A percentile compares a stretch with the other conserved stretches of the same genome.
These are phyloP conservation scores for Cryptocheilus praepositus DNA, from an alignment of 2,888 invertebrate species.

Conservation along the genomic window DNA sequence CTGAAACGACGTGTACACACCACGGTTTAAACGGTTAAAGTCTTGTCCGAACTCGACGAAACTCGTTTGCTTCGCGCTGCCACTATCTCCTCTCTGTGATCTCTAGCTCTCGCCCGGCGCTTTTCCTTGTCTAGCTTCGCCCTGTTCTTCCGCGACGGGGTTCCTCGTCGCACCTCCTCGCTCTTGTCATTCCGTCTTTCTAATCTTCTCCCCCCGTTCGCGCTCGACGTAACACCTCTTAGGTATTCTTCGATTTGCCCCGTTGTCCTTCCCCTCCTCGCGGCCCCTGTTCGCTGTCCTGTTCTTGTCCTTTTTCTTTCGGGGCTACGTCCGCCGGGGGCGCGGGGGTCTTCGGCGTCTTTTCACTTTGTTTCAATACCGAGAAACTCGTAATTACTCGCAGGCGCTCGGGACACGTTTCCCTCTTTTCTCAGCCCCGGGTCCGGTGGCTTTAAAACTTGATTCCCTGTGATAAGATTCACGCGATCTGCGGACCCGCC, in stretches of 20 bases:
- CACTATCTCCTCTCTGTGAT: constrained; percentile 44
- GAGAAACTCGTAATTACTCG: too few species aligned
- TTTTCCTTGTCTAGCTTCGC: constrained; percentile 21
- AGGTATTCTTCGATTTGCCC: too few species aligned
- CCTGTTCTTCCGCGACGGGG: background rate
- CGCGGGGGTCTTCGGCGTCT: constrained; percentile 2
- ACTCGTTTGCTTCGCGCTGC: constrained; percentile 50
- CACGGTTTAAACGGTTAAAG: constrained; percentile 48
- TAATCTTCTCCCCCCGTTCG: background rate
- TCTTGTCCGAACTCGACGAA: constrained; percentile 53
- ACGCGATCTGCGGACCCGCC: too few species aligned
- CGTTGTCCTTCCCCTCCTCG: background rate
- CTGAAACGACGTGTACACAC: constrained; percentile 34
- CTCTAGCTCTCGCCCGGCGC: constrained; percentile 27
- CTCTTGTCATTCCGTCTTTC: too few species aligned
- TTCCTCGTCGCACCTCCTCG: too few species aligned
- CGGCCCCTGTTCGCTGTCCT: background rate
- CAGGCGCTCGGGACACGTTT: too few species aligned
- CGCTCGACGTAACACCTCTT: too few species aligned
- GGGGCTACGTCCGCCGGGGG: background rate
- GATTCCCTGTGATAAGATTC: too few species aligned
- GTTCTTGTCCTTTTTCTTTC: constrained; percentile 16
- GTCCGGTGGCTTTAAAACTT: too few species aligned
- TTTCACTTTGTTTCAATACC: constrained; percentile 36
- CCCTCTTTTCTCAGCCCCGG: too few species aligned